Percentiles rank a stretch among this genome's conserved stretches.
phyloP scores from a whole-genome alignment of 2,888 invertebrate genomes.

The Agriotes lineatus region DNA sequence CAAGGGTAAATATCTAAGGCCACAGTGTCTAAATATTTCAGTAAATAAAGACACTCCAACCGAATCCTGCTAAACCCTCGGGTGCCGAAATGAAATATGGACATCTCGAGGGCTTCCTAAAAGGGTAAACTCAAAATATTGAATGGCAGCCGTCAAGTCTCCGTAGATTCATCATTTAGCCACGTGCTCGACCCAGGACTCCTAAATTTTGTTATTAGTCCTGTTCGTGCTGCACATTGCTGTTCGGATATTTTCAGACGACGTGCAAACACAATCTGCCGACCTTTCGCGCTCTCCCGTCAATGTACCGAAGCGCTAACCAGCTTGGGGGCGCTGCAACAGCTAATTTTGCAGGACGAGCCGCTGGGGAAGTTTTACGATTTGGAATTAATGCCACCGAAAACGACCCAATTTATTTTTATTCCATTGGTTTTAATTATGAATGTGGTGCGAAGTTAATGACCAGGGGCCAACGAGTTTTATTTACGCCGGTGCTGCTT shows the following conservation, averaged over 20 bases:
- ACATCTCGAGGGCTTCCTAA: slow-evolving; percentile 35
- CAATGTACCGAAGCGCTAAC: not conserved
- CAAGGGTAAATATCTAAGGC: slow-evolving; percentile 21
- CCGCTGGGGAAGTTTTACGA: slow-evolving; percentile 17
- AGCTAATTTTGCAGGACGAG: not conserved
- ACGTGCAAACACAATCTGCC: slow-evolving; percentile 3
- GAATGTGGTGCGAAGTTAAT: slow-evolving; percentile 15
- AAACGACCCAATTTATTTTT: slow-evolving; percentile 18
- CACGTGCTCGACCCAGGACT: slow-evolving; percentile 5
- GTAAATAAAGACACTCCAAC: slow-evolving; percentile 34
- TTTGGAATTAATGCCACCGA: not conserved
- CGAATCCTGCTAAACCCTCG: slow-evolving; percentile 25
- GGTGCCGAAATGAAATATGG: slow-evolving; percentile 38
- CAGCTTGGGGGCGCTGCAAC: not conserved
- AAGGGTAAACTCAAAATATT: slow-evolving; percentile 35
- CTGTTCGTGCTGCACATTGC: slow-evolving; percentile 2
- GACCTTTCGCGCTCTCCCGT: not conserved
- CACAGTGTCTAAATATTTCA: slow-evolving; percentile 25
- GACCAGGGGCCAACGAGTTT: slow-evolving; percentile 16
- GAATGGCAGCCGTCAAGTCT: slow-evolving; percentile 36
- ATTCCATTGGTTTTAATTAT: slow-evolving; percentile 22
- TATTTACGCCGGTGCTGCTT: too few relatives aligned
- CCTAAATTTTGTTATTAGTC: slow-evolving; percentile 16
- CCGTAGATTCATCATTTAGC: slow-evolving; percentile 30
- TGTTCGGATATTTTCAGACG: not conserved